Evolutionary conservation across 2,888 invertebrate species (phyloP), one percentile per base, ranked within the genome.

Genomic region (Euclidia mi): DNA sequence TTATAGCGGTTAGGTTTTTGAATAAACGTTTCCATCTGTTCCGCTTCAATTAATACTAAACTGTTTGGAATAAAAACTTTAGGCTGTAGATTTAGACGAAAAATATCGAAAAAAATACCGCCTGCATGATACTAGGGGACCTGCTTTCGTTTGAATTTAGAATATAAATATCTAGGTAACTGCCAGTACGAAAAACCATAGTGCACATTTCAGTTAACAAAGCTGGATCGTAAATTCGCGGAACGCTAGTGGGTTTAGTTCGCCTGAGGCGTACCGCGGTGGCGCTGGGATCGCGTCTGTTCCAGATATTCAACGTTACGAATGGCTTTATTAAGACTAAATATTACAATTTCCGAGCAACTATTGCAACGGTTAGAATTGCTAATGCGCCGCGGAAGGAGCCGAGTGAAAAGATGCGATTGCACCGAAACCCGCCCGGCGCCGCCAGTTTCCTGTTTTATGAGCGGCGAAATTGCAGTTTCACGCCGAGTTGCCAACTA

Each of bases 321-420:
- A 90, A 92, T 91, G 88, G 90, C 90, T 91, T 90, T 92, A 92
- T 93, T 93, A 92, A 92, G 88, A 89, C 90, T 89, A 89, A 92
- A 92, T 91, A 91, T 92, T 90, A 90, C 91, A 90, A 89, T 90
- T 90, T 88, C 88, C 85, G 73, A 81, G 90, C 84, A 88, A 92
- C 89, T 90, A 90, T 89, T 88, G 83, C 85, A 77, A 82, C 77
- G 82, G 83, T 90, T 88, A 85, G 90, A 92, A 92, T 93, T 90
- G 89, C 90, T 90, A 91, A 91, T 91, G 89, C 79, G 72, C 82
- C 78, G 69, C 84, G 77, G 81, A 86, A 84, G 86, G 82, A 84
- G 77, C 77, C 73, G 78, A 89, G 85, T 89, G 90, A 90, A 91
- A 91, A 90, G 89, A 91, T 89, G 87, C 89, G 88, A 90, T 87